phyloP scores from a whole-genome alignment of 2,888 invertebrate species.

The Rotaria socialis region DNA sequence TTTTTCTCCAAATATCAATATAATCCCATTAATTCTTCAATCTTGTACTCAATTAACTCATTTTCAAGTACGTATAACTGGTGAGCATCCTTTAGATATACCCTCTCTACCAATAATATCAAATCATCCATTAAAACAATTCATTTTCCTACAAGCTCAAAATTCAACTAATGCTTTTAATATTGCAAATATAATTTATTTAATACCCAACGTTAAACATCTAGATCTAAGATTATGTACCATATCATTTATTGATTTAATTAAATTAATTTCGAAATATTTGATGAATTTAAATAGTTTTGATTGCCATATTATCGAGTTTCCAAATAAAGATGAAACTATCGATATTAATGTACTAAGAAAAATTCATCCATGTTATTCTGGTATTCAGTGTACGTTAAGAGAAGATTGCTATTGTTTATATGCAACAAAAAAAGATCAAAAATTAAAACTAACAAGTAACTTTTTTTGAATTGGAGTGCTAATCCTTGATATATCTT shows the following conservation, averaged over 20 bases:
- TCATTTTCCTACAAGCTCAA: not conserved
- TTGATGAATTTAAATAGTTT: not conserved
- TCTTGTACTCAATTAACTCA: not conserved
- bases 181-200: not conserved
- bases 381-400: not conserved
- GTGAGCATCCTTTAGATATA: not conserved
- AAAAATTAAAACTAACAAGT: not conserved
- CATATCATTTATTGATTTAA: not conserved
- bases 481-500: too few relatives aligned
- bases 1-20: not conserved
- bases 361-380: not conserved
- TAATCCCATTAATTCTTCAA: not conserved
- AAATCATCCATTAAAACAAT: not conserved
- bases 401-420: not conserved
- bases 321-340: not conserved
- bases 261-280: not conserved
- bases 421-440: not conserved
- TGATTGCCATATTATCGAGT: not conserved
- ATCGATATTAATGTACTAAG: not conserved
- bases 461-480: not conserved
- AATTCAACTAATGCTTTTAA: not conserved
- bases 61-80: not conserved
- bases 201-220: not conserved
- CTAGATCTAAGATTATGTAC: not conserved
- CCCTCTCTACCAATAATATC: not conserved